Evolutionary conservation across 2,888 invertebrate genomes (phyloP), one percentile per base, ranked within the genome.

Genomic region (Alcis repandata): DNA sequence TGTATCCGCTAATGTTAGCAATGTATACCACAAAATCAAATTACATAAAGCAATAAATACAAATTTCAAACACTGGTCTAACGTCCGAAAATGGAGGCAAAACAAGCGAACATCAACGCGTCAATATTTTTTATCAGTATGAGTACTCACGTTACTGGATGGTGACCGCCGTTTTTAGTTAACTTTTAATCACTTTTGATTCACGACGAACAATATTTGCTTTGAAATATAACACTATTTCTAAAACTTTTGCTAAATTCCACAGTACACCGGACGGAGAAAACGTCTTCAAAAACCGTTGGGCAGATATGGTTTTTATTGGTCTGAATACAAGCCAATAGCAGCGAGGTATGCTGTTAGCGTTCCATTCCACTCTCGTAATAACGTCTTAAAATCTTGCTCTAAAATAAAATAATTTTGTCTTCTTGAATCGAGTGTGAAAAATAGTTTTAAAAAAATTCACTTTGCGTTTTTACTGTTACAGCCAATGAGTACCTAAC

Each of bases 11-110:
- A 70, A 65, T 62, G 59, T 70, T 59, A 27, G 2, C 27, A 27
- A 10, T 19, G 54, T 36, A 53, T 32, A 56, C 63, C 61, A 68
- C 40, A 53, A 71, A 70, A 78, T 62, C 61, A 58, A 33, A 56
- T 68, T 33, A 69, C 70, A n/a, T n/a, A n/a, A n/a, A 68, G 67
- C 72, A 81, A 71, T 82, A 85, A 86, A 88, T 79, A 85, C 85
- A 71, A 73, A 73, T 82, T 87, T 85, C 67, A 84, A 89, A 82
- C 78, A 63, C 74, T 83, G 72, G 68, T 80, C 69, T 82, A 92
- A 91, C 89, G 90, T 88, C 83, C 74, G 83, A 87, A 89, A 91
- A 92, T 92, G 92, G 92, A 89, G 90, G 89, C 89, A 91, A 91
- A 91, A 92, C 91, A 92, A 93, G 84, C 88, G 91, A 93, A 88